A percentile compares a stretch with the other conserved stretches of the same genome.
Evolutionary conservation across 2,888 invertebrate species (phyloP).

Genomic region (Brachyptera risi): DNA sequence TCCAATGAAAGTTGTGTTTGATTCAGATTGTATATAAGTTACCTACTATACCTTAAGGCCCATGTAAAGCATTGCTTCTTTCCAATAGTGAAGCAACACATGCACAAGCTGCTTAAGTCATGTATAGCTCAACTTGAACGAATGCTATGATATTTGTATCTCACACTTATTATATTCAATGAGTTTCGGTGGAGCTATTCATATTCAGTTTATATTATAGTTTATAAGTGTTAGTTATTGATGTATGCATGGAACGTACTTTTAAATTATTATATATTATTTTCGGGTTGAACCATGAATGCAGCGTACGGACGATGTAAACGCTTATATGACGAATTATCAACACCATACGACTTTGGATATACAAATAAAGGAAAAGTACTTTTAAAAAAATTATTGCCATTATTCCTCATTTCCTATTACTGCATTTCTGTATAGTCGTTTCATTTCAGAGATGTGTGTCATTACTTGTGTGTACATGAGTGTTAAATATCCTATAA

Average conservation of each 20-base stretch:
- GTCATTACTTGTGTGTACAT: no score
- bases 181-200: slow-evolving; percentile 8
- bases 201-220: neutral
- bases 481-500: no score
- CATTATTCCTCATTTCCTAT: neutral
- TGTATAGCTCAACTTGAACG: slow-evolving; percentile 8
- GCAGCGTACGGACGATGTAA: neutral
- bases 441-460: no score
- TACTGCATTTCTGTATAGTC: no score
- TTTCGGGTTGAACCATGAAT: no score
- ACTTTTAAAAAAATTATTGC: neutral
- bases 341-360: slow-evolving; percentile 15
- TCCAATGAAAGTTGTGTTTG: slow-evolving; percentile 13
- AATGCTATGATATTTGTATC: neutral
- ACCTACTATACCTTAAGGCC: slow-evolving; percentile 4
- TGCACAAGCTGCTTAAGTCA: slow-evolving; percentile 2
- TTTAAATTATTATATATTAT: neutral
- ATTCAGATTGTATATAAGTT: slow-evolving; percentile 16
- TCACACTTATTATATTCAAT: neutral
- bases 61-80: slow-evolving; percentile 8
- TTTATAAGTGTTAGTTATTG: neutral
- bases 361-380: slow-evolving; percentile 18
- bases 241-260: neutral
- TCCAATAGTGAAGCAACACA: neutral
- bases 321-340: slow-evolving; percentile 8